Conservation (phyloP, 1,140 invertebrate species). For the Drosophila ficusphila region DNA sequence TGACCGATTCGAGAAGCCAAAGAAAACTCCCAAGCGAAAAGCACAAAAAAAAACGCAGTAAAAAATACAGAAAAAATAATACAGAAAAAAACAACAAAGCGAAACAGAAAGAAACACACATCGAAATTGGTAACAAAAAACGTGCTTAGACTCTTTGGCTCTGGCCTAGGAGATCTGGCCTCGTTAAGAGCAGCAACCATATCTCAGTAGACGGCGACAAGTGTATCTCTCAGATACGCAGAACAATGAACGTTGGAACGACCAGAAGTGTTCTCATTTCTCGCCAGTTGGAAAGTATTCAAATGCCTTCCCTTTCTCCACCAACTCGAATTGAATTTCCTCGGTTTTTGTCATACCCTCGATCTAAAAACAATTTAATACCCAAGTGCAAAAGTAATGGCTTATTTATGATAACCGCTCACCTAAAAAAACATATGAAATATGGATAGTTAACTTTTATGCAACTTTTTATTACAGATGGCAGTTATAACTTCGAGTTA, state of each 20-base stretch:
- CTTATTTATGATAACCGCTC: too few relatives aligned
- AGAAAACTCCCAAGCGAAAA: constrained; percentile 18
- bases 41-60: neutral
- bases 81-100: neutral
- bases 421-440: too few relatives aligned
- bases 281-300: constrained; percentile 30
- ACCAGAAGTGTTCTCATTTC: constrained; percentile 46
- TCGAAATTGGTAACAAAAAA: constrained; percentile 71
- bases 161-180: constrained; percentile 45
- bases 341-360: neutral
- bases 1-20: constrained; percentile 31
- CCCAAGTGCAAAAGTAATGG: too few relatives aligned
- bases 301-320: constrained; percentile 42
- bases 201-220: constrained; percentile 12
- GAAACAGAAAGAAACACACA: constrained; percentile 22
- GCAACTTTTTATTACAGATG: too few relatives aligned
- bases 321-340: neutral
- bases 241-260: constrained; percentile 9
- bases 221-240: constrained; percentile 19
- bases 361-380: too few relatives aligned
- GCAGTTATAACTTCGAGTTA: neutral
- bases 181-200: constrained; percentile 34
- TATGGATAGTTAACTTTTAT: too few relatives aligned
- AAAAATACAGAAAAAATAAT: neutral
- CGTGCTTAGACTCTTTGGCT: constrained; percentile 62